Evolutionary conservation across 2,113 vertebrate species (phyloP).

Genomic region (Sebastes schlegelii): DNA sequence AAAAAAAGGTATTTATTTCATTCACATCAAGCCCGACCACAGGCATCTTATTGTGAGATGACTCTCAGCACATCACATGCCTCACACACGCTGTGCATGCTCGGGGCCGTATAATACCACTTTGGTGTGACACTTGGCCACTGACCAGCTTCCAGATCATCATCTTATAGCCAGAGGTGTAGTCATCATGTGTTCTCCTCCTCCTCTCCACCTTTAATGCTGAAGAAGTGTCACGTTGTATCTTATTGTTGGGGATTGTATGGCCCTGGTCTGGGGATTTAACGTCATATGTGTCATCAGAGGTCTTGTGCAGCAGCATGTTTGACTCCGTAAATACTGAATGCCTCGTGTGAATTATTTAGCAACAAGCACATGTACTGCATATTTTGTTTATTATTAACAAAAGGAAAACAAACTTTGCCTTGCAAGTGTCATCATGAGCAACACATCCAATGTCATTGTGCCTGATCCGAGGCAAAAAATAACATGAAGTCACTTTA

Average conservation of each 20-base stretch:
- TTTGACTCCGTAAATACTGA: constrained; percentile 48
- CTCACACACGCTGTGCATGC: constrained; percentile 1
- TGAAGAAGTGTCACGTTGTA: constrained; percentile 55
- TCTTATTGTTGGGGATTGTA: constrained; percentile 40
- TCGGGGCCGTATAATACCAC: constrained; percentile 42
- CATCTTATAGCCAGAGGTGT: constrained; percentile 21
- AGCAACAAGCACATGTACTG: constrained; percentile 14
- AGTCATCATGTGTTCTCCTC: constrained; percentile 10
- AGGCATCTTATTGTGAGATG: constrained; percentile 27
- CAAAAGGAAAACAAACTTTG: constrained; percentile 17
- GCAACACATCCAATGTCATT: constrained; percentile 3
- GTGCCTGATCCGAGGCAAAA: constrained; percentile 23
- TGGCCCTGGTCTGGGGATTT: constrained; percentile 30
- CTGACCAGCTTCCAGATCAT: constrained; percentile 61
- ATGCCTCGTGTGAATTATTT: constrained; percentile 60
- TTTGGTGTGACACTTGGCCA: constrained; percentile 53
- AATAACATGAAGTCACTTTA: constrained; percentile 58
- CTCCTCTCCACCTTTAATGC: constrained; percentile 20
- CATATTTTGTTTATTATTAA: constrained; percentile 27
- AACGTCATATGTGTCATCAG: constrained; percentile 29
- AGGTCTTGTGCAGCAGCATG: constrained; percentile 33
- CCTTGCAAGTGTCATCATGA: background rate
- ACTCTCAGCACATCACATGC: constrained; percentile 28
- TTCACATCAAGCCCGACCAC: constrained; percentile 48
- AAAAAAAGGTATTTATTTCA: constrained; percentile 32